These are phyloP conservation scores for Scopus umbretta DNA, from an alignment of 2,113 vertebrate species.

Conservation along the genomic window DNA sequence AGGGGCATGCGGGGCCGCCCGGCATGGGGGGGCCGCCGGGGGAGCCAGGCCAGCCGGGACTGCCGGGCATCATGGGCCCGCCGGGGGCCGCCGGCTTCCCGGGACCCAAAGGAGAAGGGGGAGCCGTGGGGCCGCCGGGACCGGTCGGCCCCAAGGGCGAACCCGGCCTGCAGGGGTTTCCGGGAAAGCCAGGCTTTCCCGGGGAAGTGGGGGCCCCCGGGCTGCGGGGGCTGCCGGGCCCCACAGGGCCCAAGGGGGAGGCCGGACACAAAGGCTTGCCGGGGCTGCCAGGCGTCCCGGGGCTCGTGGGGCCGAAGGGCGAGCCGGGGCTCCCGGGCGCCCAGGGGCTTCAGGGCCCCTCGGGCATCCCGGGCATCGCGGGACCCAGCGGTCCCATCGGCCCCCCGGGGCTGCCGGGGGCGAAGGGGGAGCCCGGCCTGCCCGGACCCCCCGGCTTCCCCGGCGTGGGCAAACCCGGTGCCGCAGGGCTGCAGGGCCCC, in stretches of 20 bases:
- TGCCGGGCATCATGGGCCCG: slow-evolving; percentile 85
- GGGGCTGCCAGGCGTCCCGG: slow-evolving; percentile 79
- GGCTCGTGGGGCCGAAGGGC: slow-evolving; percentile 82
- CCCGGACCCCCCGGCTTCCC: slow-evolving; percentile 82
- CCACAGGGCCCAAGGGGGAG: slow-evolving; percentile 87
- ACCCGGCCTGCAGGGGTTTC: slow-evolving; percentile 81
- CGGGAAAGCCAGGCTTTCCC: slow-evolving; percentile 83
- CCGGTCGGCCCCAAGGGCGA: slow-evolving; percentile 84
- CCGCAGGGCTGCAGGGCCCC: slow-evolving; percentile 82
- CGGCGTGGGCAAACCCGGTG: slow-evolving; percentile 80
- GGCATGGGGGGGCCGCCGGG: slow-evolving; percentile 84
- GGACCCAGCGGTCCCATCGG: slow-evolving; percentile 88
- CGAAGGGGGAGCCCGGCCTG: slow-evolving; percentile 84
- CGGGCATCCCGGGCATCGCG: slow-evolving; percentile 88
- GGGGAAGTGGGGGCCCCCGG: slow-evolving; percentile 85
- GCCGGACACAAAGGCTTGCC: slow-evolving; percentile 81
- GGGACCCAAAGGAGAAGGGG: slow-evolving; percentile 87
- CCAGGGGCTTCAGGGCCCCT: slow-evolving; percentile 86
- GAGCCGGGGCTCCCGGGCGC: slow-evolving; percentile 82
- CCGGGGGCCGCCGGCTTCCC: slow-evolving; percentile 85
- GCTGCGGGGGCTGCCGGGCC: slow-evolving; percentile 84
- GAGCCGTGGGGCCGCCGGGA: slow-evolving; percentile 78
- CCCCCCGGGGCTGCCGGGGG: slow-evolving; percentile 81
- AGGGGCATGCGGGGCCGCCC: slow-evolving; percentile 80
- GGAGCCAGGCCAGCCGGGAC: slow-evolving; percentile 82